Evolutionary conservation across 2,797 vertebrate species (phyloP).

Genomic region (Channallabes apus): DNA sequence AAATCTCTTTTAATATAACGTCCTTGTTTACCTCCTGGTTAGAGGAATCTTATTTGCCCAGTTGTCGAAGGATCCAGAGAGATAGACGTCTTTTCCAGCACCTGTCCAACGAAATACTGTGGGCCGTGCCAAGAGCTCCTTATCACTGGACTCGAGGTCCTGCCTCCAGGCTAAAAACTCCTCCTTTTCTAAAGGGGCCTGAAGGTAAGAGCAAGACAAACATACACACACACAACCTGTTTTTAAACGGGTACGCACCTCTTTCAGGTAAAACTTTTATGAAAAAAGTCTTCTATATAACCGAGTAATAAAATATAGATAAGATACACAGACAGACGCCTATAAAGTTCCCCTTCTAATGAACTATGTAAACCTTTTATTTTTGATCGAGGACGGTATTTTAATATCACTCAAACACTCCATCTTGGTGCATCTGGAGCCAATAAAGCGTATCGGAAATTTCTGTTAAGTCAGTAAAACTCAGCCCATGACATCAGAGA

Average conservation of each 20-base stretch:
- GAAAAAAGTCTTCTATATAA: no score
- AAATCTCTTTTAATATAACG: not conserved
- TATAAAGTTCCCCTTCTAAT: no score
- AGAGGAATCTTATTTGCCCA: slow-evolving; percentile 95
- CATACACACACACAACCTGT: not conserved
- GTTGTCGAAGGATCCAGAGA: slow-evolving; percentile 96
- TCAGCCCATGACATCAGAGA: no score
- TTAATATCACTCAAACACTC: no score
- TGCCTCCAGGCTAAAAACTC: slow-evolving; percentile 94
- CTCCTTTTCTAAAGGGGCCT: slow-evolving; percentile 89
- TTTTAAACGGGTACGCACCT: not conserved
- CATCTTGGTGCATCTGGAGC: no score
- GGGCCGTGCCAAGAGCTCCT: slow-evolving; percentile 83
- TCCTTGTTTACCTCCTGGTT: slow-evolving; percentile 81
- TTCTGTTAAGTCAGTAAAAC: no score
- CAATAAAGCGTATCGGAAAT: no score
- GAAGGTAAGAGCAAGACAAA: not conserved
- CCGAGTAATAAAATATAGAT: not conserved
- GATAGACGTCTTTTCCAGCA: slow-evolving; percentile 90
- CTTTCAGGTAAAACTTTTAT: not conserved
- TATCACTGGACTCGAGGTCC: slow-evolving; percentile 88
- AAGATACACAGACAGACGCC: no score
- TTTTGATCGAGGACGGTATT: no score
- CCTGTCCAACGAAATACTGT: slow-evolving; percentile 98
- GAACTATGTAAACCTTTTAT: no score